Evolutionary conservation across 2,888 invertebrate species (phyloP).

Genomic region (Cantharis lateralis): DNA sequence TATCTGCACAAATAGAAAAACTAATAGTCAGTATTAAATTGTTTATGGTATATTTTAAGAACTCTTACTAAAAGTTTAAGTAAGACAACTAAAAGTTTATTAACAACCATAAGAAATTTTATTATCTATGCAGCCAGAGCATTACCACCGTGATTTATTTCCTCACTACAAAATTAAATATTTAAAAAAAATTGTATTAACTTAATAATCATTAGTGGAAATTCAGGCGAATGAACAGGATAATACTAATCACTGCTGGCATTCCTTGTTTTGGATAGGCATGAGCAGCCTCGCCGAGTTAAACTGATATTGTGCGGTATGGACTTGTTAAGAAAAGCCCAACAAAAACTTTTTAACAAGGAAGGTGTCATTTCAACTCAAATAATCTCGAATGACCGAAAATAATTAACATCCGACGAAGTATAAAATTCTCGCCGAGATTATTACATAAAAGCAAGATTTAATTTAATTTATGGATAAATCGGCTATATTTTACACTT

Average conservation of each 20-base stretch:
- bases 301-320: neutral
- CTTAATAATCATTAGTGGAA: neutral
- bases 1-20: too few relatives aligned
- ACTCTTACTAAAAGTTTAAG: too few relatives aligned
- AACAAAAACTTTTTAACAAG: neutral
- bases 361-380: neutral
- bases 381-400: neutral
- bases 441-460: neutral
- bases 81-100: too few relatives aligned
- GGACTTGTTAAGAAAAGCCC: neutral
- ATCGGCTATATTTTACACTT: neutral
- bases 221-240: neutral
- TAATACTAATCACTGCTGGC: neutral
- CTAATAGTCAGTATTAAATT: too few relatives aligned
- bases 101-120: too few relatives aligned
- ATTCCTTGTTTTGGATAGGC: neutral
- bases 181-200: too few relatives aligned
- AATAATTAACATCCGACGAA: neutral
- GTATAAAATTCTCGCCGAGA: neutral
- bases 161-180: too few relatives aligned
- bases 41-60: too few relatives aligned
- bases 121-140: too few relatives aligned
- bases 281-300: neutral
- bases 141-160: too few relatives aligned
- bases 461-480: neutral